Evolutionary conservation across 2,113 vertebrate species (phyloP), one percentile per base, ranked within the genome.

Genomic region (Prunella himalayana): DNA sequence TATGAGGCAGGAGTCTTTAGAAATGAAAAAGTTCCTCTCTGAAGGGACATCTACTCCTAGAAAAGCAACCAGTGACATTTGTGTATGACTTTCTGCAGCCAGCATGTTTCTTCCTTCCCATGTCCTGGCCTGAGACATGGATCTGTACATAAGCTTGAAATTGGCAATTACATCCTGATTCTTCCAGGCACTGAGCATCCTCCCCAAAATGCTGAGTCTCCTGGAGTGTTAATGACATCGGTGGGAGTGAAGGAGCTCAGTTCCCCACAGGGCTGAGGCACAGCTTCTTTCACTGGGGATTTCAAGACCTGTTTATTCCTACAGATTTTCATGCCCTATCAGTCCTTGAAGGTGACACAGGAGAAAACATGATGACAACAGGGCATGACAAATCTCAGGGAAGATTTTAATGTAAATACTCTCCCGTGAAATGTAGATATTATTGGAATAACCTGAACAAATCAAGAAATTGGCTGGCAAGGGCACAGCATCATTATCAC

Each of bases 381-480:
- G 79, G 90, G 92, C 86, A 93, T 93, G 82, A 92, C 88, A 94
- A 95, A 94, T 96, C 92, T 96, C 90, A 91, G 73, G 73, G 82
- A 96, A 96, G 64, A 92, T 96, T 92, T 96, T 50, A 95, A 94
- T 89, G 86, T 91, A 91, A 96, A 95, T 95, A 93, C 49, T 70
- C 72, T 79, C 65, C 90, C 33, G 0, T 96, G 88, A 97, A 97
- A 96, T 90, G 91, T 92, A 96, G 90, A 94, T 95, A 92, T 86
- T 95, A 96, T 84, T 96, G 94, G 72, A 95, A 96, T 97, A 97
- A 96, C 94, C 92, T 86, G 95, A 96, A 96, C 92, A 91, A 97
- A 97, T 95, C 82, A 82, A 13, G 13, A 91, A 95, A 97, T 92
- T 86, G 68, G 56, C 71, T 94, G 64, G 84, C 90, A 96, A 96